These are phyloP conservation scores for Zaprionus inermis DNA, from an alignment of 1,140 invertebrate species.

Conservation along the genomic window DNA sequence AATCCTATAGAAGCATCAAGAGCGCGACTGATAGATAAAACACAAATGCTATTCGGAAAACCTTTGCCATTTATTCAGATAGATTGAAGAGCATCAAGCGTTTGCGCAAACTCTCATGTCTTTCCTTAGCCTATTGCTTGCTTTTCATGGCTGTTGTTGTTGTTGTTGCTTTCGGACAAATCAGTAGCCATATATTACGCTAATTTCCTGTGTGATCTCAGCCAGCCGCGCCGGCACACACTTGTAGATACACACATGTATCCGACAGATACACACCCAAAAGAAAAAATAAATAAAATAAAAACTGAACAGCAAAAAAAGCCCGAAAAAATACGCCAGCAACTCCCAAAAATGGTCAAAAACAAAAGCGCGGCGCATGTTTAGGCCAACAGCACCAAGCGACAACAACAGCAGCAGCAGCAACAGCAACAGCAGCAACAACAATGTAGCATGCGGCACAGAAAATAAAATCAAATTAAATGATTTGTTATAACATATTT, in stretches of 20 bases:
- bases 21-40: too few relatives aligned
- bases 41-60: too few relatives aligned
- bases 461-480: slow-evolving; percentile 62
- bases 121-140: slow-evolving; percentile 8
- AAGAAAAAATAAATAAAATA: not conserved
- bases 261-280: slow-evolving; percentile 38
- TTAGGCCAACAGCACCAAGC: slow-evolving; percentile 43
- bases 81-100: not conserved
- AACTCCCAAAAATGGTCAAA: slow-evolving; percentile 73
- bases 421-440: slow-evolving; percentile 37
- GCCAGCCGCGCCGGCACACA: slow-evolving; percentile 1
- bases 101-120: not conserved
- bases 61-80: too few relatives aligned
- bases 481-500: slow-evolving; percentile 49
- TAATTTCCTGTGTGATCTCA: slow-evolving; percentile 78
- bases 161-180: slow-evolving; percentile 39
- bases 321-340: slow-evolving; percentile 33
- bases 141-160: slow-evolving; percentile 8
- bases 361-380: slow-evolving; percentile 50
- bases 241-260: slow-evolving; percentile 25
- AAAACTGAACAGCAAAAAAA: slow-evolving; percentile 1
- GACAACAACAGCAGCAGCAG: not conserved
- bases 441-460: slow-evolving; percentile 33
- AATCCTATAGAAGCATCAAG: too few relatives aligned
- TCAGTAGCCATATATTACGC: slow-evolving; percentile 53